These are phyloP conservation scores for Argynnis bischoffii DNA, from an alignment of 2,888 invertebrate species.

Conservation along the genomic window DNA sequence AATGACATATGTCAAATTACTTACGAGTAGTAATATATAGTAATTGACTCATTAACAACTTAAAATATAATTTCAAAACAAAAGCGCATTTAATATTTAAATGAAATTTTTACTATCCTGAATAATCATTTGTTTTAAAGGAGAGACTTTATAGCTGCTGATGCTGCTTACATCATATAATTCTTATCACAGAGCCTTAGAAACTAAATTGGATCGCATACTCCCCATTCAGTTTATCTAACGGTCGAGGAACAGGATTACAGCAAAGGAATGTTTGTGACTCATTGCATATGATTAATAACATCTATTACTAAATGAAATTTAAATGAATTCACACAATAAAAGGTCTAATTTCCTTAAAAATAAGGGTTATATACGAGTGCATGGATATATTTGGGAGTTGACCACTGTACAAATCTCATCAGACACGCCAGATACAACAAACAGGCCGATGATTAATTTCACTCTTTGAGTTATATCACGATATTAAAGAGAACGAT, in stretches of 20 bases:
- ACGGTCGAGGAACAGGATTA: conserved; percentile 42
- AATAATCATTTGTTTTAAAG: not conserved
- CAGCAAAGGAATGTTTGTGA: conserved; percentile 43
- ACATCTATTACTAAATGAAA: conserved; percentile 37
- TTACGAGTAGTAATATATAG: too few species aligned
- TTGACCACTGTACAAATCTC: conserved; percentile 29
- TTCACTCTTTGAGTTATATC: conserved; percentile 44
- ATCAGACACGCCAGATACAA: conserved; percentile 41
- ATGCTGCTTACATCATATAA: conserved; percentile 1
- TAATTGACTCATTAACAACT: too few species aligned
- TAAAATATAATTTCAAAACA: not conserved
- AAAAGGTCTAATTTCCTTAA: conserved; percentile 3
- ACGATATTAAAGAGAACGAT: conserved; percentile 26
- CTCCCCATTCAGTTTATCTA: conserved; percentile 33
- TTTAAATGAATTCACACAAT: conserved; percentile 14
- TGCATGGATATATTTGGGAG: conserved; percentile 38
- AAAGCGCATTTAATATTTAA: not conserved
- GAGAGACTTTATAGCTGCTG: conserved; percentile 10
- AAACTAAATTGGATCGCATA: conserved; percentile 16
- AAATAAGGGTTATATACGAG: conserved; percentile 18
- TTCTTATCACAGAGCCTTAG: conserved; percentile 10
- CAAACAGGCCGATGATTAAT: conserved; percentile 49
- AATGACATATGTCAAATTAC: too few species aligned
- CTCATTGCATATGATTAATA: conserved; percentile 53
- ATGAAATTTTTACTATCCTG: not conserved